Conservation (phyloP, 2,888 invertebrate genomes). For the Limnephilus marmoratus region DNA sequence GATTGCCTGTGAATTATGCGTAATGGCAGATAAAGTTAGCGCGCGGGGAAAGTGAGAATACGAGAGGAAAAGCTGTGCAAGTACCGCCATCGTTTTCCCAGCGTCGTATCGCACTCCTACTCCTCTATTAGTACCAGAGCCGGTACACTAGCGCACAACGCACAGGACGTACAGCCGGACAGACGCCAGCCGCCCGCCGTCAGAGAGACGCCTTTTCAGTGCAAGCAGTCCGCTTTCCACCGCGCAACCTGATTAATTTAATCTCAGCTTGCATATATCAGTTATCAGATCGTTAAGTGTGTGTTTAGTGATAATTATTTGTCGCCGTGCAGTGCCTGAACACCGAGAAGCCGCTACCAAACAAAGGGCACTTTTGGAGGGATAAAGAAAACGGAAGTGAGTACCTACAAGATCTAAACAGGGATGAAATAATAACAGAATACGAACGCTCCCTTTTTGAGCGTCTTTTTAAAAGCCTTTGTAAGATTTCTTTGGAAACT, state of each 20-base stretch:
- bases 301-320: slow-evolving; percentile 12
- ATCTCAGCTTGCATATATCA: slow-evolving; percentile 2
- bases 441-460: not conserved
- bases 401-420: slow-evolving; percentile 33
- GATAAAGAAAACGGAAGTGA: slow-evolving; percentile 35
- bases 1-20: slow-evolving; percentile 31
- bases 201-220: not conserved
- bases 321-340: slow-evolving; percentile 12
- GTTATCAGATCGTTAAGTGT: not conserved
- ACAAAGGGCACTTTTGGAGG: slow-evolving; percentile 54
- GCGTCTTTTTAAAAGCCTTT: not conserved
- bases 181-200: slow-evolving; percentile 37
- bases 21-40: slow-evolving; percentile 43
- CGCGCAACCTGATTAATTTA: not conserved
- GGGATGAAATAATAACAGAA: slow-evolving; percentile 22
- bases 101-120: slow-evolving; percentile 31
- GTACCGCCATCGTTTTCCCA: slow-evolving; percentile 45
- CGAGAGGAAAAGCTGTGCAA: slow-evolving; percentile 47
- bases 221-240: not conserved
- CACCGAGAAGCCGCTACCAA: not conserved
- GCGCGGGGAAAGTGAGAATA: slow-evolving; percentile 44
- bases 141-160: slow-evolving; percentile 5
- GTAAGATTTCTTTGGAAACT: not conserved
- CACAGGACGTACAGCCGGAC: slow-evolving; percentile 42
- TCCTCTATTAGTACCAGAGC: not conserved